These are phyloP conservation scores for Beroe ovata DNA, from an alignment of 37 sponge, comb jelly and placozoan genomes.

Conservation along the genomic window DNA sequence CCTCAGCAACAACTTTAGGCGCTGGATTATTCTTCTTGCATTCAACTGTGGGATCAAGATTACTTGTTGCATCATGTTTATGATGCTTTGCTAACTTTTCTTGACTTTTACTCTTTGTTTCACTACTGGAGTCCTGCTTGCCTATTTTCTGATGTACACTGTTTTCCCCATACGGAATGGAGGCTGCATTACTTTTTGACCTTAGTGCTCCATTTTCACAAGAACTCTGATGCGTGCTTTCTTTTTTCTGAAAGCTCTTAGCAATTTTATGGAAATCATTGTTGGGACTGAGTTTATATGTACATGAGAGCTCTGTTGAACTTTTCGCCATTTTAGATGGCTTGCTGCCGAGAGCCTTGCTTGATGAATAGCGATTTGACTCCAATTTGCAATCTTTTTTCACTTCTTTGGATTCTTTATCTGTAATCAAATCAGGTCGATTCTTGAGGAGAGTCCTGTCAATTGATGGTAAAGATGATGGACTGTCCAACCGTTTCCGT, in stretches of 20 bases:
- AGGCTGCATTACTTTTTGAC: not conserved
- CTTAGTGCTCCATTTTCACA: not conserved
- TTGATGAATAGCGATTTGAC: not conserved
- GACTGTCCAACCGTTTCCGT: slow-evolving; percentile 11
- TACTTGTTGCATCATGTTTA: not conserved
- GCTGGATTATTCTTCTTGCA: not conserved
- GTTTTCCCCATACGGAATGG: not conserved
- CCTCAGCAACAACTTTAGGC: not conserved
- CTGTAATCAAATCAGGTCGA: slow-evolving; percentile 56
- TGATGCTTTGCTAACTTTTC: not conserved
- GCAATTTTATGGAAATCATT: not conserved
- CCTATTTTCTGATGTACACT: not conserved
- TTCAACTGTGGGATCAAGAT: not conserved
- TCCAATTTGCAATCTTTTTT: slow-evolving; percentile 36
- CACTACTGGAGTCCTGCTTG: not conserved
- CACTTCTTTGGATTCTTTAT: not conserved
- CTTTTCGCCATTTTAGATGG: not conserved
- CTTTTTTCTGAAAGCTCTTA: slow-evolving; percentile 31
- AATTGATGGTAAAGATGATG: not conserved
- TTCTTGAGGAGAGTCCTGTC: slow-evolving; percentile 29
- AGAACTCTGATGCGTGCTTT: not conserved
- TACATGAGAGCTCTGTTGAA: not conserved
- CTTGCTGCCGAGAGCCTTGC: not conserved
- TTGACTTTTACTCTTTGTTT: not conserved
- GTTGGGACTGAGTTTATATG: not conserved